These are phyloP conservation scores for Mythimna impura DNA, from an alignment of 2,888 invertebrate species.

Conservation along the genomic window DNA sequence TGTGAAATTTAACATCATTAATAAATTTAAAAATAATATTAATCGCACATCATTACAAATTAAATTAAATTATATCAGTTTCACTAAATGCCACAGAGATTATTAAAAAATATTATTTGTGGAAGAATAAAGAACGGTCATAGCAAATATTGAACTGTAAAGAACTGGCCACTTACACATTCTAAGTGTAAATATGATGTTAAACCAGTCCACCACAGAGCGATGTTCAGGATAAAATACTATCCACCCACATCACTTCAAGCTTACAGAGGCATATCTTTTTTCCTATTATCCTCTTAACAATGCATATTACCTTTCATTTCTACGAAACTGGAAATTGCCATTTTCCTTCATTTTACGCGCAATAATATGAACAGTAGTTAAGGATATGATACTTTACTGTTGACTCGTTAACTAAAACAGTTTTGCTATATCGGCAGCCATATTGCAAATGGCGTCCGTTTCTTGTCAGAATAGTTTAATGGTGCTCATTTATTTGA, in stretches of 20 bases:
- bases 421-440: constrained; percentile 28
- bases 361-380: constrained; percentile 19
- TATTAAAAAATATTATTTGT: neutral
- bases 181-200: neutral
- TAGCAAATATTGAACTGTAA: neutral
- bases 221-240: neutral
- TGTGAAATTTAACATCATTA: too few species aligned
- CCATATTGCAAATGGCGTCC: constrained; percentile 45
- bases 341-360: constrained; percentile 16
- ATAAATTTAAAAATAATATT: too few species aligned
- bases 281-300: neutral
- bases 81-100: too few species aligned
- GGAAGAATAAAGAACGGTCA: neutral
- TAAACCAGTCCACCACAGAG: neutral
- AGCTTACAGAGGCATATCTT: neutral
- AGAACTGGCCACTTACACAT: neutral
- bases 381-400: constrained; percentile 31
- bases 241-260: neutral
- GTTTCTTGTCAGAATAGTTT: constrained; percentile 47
- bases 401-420: constrained; percentile 42
- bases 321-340: neutral
- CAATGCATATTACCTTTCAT: constrained; percentile 18
- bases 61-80: too few species aligned
- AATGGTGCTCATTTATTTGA: constrained; percentile 48
- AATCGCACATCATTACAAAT: too few species aligned